Base-by-base conservation (phyloP, 2,888 invertebrate species). In the Elmis aenea region DNA sequence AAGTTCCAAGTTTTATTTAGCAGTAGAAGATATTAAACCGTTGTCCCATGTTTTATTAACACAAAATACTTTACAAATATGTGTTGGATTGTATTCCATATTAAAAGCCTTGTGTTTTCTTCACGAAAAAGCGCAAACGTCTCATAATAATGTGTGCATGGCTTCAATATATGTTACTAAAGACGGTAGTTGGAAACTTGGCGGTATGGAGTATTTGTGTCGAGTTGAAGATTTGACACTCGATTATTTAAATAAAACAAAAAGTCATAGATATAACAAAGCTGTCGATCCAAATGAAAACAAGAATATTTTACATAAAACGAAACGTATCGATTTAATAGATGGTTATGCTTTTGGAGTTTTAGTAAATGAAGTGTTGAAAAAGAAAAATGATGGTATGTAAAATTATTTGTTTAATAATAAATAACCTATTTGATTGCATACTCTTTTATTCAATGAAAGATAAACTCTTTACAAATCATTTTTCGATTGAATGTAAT, bases 151-250 rank as follows among this genome's bases (percentile, higher is more conserved):
- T 69, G 73, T 93, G 4, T 81, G 86, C 61, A 69, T 77, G 48
- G 76, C 84, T 46, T 81, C 90, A 3, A 75, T 93, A 42, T 93
- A 87, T 69, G 81, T 92, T 4, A 81, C 85, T 13, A 76, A 77
- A 9, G 87, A 90, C 68, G 90, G 91, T 0, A 79, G 78, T 38
- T 93, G 93, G 93, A 87, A 88, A 59, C 71, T 93, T 15, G 89
- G 87, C 6, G 89, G 89, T 3, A 72, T 92, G 57, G 91, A 93
- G 62, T 86, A 83, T 62, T 72, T 87, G 6, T 85, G 81, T 65
- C 74, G 77, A 49, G 79, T 79, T 51, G 71, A 69, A 37, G 85
- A 87, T 45, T 64, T 86, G 9, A 81, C 76, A 26, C 61, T 73
- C 31, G 73, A 76, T 22, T 79, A 83, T 57, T 68, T 87, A 25